Percentiles rank a stretch among this genome's conserved stretches.
Evolutionary conservation across 2,113 vertebrate species (phyloP).

Genomic region (Cariama cristata): DNA sequence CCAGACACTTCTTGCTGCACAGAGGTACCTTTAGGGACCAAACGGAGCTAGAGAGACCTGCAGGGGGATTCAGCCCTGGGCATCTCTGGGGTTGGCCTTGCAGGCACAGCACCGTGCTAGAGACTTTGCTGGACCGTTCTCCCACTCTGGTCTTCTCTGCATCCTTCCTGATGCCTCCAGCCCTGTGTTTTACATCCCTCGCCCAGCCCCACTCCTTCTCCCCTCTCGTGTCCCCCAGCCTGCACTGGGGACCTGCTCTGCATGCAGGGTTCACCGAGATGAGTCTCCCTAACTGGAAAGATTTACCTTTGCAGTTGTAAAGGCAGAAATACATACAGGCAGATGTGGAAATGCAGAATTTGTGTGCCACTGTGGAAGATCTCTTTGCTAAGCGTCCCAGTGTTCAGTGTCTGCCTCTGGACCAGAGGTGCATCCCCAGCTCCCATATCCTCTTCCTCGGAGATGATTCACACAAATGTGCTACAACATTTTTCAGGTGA

Average conservation of each 20-base stretch:
- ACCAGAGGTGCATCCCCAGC: not conserved
- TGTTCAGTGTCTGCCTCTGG: not conserved
- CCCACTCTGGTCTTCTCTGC: not conserved
- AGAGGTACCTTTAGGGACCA: not conserved
- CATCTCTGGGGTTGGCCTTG: not conserved
- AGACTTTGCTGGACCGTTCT: not conserved
- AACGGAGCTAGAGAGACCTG: not conserved
- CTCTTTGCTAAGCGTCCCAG: not conserved
- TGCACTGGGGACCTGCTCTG: not conserved
- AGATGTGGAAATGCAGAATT: not conserved
- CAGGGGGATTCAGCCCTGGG: not conserved
- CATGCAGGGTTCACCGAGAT: fast-evolving
- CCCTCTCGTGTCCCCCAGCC: not conserved
- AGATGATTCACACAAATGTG: fast-evolving
- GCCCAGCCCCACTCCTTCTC: not conserved
- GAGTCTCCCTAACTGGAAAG: not conserved
- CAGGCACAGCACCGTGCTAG: not conserved
- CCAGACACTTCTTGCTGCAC: not conserved
- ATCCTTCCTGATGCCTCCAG: not conserved
- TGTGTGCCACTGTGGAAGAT: not conserved
- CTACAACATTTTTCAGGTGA: not conserved
- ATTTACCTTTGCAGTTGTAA: not conserved
- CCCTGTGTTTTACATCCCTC: not conserved
- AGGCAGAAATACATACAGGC: not conserved
- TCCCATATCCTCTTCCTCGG: not conserved